Conservation (phyloP, 2,888 invertebrate species). For the Yponomeuta malinellus region DNA sequence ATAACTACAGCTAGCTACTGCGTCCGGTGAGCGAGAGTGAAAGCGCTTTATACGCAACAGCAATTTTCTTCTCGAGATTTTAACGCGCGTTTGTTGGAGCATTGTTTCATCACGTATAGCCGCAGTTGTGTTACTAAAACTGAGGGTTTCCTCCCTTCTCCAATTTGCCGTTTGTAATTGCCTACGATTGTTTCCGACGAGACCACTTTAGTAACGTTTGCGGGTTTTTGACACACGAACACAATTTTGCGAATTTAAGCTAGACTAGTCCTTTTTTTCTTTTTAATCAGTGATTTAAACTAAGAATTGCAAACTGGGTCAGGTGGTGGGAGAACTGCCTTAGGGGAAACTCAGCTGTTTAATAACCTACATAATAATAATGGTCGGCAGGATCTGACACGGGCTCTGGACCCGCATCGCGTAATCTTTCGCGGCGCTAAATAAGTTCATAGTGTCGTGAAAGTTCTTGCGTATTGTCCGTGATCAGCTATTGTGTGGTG, state of each 20-base stretch:
- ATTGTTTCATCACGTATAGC: background rate
- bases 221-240: too few species aligned
- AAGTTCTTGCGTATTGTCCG: background rate
- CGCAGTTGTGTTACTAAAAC: too few species aligned
- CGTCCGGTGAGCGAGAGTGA: background rate
- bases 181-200: too few species aligned
- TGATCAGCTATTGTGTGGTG: background rate
- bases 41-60: constrained; percentile 1
- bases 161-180: too few species aligned
- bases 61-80: constrained; percentile 8
- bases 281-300: too few species aligned
- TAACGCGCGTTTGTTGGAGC: constrained; percentile 6
- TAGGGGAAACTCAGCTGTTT: background rate
- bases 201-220: too few species aligned
- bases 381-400: background rate
- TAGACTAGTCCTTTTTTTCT: too few species aligned
- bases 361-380: too few species aligned
- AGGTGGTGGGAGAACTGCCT: background rate
- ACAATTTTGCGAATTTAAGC: too few species aligned
- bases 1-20: background rate
- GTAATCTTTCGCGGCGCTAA: background rate
- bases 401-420: background rate
- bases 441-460: background rate
- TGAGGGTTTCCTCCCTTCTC: too few species aligned
- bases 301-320: too few species aligned